Conservation (phyloP, 2,113 vertebrate genomes). For the Sardina pilchardus region DNA sequence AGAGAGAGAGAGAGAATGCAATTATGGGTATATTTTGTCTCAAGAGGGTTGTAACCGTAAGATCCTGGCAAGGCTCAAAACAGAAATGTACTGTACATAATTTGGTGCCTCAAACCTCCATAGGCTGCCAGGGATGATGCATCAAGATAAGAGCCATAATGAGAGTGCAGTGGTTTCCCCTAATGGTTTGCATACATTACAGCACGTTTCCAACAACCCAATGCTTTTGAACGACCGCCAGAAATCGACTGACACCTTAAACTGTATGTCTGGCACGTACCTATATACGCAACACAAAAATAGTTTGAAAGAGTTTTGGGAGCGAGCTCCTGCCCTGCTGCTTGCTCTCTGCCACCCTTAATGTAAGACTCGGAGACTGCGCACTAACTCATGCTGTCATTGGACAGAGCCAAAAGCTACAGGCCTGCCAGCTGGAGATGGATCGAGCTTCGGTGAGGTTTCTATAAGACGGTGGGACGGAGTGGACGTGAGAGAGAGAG, state of each 20-base stretch:
- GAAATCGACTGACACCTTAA: not conserved
- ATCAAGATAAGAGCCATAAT: not conserved
- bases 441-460: not conserved
- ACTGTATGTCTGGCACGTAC: not conserved
- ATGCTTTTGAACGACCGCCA: not conserved
- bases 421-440: not conserved
- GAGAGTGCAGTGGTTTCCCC: not conserved
- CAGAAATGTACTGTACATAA: not conserved
- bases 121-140: not conserved
- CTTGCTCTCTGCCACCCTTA: constrained; percentile 13
- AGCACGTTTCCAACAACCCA: not conserved
- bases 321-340: not conserved
- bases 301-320: not conserved
- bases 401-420: constrained; percentile 15
- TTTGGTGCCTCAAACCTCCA: not conserved
- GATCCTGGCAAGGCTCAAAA: not conserved
- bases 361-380: not conserved
- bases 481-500: not conserved
- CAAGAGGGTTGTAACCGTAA: not conserved
- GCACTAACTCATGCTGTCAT: constrained; percentile 10
- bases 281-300: not conserved
- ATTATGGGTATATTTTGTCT: not conserved
- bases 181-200: not conserved
- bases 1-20: no score
- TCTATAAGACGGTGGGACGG: not conserved